These are phyloP conservation scores for Ormyrus thymus DNA, from an alignment of 2,888 invertebrate genomes.

Conservation along the genomic window DNA sequence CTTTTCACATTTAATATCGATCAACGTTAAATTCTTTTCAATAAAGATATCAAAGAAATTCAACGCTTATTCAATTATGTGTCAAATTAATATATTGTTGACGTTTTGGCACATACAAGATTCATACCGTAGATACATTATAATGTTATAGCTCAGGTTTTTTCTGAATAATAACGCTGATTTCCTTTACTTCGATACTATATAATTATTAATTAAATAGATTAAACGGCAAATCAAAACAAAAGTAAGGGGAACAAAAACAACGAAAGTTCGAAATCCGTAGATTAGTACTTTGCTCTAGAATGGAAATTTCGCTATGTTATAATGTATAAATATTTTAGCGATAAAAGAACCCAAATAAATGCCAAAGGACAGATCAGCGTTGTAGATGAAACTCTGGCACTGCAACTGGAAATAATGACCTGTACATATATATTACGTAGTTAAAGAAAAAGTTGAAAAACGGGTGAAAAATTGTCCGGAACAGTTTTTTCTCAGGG, in stretches of 20 bases:
- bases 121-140: not conserved
- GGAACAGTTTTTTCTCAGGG: slow-evolving; percentile 46
- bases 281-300: slow-evolving; percentile 10
- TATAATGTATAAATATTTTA: slow-evolving; percentile 27
- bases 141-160: not conserved
- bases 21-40: slow-evolving; percentile 4
- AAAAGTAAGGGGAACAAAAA: not conserved
- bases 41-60: not conserved
- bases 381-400: slow-evolving; percentile 33
- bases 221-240: not conserved
- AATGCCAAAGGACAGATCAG: slow-evolving; percentile 47
- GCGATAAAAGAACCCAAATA: slow-evolving; percentile 11
- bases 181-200: slow-evolving; percentile 13
- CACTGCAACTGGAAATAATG: slow-evolving; percentile 10
- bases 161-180: slow-evolving; percentile 8
- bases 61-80: slow-evolving; percentile 10
- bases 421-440: slow-evolving; percentile 30
- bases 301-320: not conserved
- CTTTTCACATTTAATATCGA: not conserved
- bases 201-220: not conserved
- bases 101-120: not conserved
- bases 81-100: not conserved
- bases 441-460: slow-evolving; percentile 9
- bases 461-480: slow-evolving; percentile 35
- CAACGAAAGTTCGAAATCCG: not conserved